These are phyloP conservation scores for Pavo muticus DNA, from an alignment of 2,113 vertebrate species.

Conservation along the genomic window DNA sequence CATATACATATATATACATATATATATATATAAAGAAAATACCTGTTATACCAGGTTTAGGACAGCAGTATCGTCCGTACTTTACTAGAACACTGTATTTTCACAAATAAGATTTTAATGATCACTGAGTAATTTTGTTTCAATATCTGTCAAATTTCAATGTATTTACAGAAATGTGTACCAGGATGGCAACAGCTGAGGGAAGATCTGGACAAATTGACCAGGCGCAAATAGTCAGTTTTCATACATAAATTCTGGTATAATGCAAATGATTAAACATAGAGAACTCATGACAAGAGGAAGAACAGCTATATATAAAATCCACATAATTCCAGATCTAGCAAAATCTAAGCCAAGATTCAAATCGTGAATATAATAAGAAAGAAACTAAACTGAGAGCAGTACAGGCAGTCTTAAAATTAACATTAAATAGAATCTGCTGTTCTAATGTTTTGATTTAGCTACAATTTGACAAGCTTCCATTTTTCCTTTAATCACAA, in stretches of 20 bases:
- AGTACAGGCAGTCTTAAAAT: background rate
- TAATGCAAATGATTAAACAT: background rate
- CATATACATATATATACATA: too few species aligned
- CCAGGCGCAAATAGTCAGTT: background rate
- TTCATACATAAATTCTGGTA: background rate
- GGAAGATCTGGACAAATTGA: background rate
- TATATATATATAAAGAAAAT: background rate
- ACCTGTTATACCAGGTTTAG: fast-evolving
- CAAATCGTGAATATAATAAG: background rate
- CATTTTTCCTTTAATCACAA: background rate
- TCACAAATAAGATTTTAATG: background rate
- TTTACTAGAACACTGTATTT: background rate
- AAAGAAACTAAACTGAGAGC: background rate
- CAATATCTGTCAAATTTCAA: background rate
- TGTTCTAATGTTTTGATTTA: background rate
- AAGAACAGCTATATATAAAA: background rate
- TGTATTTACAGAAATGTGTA: background rate
- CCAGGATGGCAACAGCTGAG: background rate
- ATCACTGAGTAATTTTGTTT: background rate
- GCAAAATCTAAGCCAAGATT: background rate
- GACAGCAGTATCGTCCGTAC: background rate
- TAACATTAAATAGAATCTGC: background rate
- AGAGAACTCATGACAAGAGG: background rate
- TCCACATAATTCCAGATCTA: background rate
- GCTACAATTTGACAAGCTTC: background rate